These are phyloP conservation scores for Agriopis marginaria DNA, from an alignment of 2,888 invertebrate species.

Conservation along the genomic window DNA sequence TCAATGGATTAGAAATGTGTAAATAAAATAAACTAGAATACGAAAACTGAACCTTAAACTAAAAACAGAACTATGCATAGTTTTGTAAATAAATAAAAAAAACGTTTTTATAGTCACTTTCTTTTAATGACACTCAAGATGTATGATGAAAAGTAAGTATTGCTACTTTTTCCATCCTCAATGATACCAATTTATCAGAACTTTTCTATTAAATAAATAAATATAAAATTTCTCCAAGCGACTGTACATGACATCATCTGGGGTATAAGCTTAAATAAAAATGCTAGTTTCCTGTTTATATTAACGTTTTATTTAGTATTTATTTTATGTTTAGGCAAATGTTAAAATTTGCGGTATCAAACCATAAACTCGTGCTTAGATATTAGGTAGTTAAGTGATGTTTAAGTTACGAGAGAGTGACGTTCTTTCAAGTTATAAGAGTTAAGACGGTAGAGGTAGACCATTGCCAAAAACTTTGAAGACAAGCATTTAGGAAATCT, in stretches of 20 bases:
- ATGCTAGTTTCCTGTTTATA: constrained; percentile 74
- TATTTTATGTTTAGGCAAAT: constrained; percentile 62
- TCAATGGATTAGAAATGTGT: neutral
- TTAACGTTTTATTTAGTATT: constrained; percentile 64
- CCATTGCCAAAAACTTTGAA: too few species aligned
- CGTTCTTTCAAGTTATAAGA: neutral
- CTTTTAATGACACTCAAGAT: neutral
- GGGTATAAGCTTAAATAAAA: constrained; percentile 72
- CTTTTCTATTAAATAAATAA: constrained; percentile 34
- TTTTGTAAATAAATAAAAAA: neutral
- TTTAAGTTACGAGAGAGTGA: too few species aligned
- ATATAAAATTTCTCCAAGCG: constrained; percentile 50
- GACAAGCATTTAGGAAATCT: too few species aligned
- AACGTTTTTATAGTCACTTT: neutral
- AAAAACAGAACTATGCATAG: neutral
- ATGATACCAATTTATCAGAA: neutral
- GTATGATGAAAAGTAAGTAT: neutral
- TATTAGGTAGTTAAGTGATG: neutral
- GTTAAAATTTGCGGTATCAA: constrained; percentile 55
- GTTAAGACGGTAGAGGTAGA: too few species aligned
- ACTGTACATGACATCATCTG: constrained; percentile 73
- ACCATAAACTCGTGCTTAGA: constrained; percentile 33
- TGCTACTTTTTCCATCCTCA: neutral
- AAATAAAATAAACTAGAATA: too few species aligned
- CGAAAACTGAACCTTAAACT: neutral